A percentile compares a stretch with the other conserved stretches of the same genome.
Conservation (phyloP, 2,113 vertebrate genomes). For the Barbus barbus region DNA sequence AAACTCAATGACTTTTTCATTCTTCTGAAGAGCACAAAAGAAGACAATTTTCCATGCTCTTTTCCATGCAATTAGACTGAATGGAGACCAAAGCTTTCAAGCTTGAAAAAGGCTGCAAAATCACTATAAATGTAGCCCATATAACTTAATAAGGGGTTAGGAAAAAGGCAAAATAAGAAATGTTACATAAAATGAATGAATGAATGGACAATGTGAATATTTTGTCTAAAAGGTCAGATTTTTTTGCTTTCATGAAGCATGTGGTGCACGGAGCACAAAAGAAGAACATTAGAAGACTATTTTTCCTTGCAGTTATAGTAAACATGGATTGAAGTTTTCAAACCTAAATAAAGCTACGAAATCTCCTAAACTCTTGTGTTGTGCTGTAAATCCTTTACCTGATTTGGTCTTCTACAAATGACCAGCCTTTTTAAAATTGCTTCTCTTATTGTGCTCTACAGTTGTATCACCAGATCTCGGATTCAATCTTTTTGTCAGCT, state of each 20-base stretch:
- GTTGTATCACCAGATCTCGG: no score
- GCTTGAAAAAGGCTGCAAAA: neutral
- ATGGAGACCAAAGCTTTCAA: conserved; percentile 11
- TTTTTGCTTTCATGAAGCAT: neutral
- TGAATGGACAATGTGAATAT: neutral
- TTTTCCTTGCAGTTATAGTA: no score
- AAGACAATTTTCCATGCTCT: neutral
- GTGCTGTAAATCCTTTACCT: no score
- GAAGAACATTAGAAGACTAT: neutral
- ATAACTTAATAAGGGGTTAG: neutral
- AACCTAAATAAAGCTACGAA: no score
- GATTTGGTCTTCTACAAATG: no score
- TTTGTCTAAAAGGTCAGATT: neutral
- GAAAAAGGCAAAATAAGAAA: neutral
- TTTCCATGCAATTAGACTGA: conserved; percentile 9
- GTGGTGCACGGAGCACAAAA: neutral
- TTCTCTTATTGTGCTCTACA: no score
- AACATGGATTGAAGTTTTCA: no score
- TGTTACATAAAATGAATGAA: no score
- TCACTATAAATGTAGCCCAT: neutral
- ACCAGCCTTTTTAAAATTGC: no score
- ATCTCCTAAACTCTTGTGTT: no score
- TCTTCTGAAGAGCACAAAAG: neutral
- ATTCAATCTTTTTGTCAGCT: no score
- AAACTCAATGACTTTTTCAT: neutral